These are phyloP conservation scores for Proteles cristata DNA, from an alignment of 2,113 vertebrate genomes.

Conservation along the genomic window DNA sequence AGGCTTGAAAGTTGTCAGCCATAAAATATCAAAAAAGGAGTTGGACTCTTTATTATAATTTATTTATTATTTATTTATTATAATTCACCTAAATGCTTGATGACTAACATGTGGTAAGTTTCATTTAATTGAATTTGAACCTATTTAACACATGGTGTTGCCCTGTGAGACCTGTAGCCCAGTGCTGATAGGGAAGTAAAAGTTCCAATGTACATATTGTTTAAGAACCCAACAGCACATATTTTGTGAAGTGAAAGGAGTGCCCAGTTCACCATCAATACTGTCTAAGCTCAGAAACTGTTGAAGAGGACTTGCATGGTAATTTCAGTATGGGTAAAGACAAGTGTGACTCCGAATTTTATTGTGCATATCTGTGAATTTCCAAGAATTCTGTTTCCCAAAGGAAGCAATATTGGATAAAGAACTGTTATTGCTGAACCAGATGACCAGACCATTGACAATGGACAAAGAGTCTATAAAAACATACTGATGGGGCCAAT, in stretches of 20 bases:
- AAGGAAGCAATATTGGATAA: neutral
- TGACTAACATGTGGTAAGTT: neutral
- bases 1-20: neutral
- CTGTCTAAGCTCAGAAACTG: neutral
- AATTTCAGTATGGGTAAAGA: neutral
- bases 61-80: too few relatives aligned
- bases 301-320: neutral
- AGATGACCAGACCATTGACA: neutral
- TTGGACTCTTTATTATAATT: neutral
- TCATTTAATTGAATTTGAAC: neutral
- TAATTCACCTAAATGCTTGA: neutral
- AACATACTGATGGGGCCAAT: neutral
- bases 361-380: neutral
- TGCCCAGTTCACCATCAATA: neutral
- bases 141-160: neutral
- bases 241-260: neutral
- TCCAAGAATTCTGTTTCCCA: neutral
- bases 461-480: neutral
- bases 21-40: neutral
- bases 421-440: neutral
- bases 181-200: neutral
- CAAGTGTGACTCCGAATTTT: neutral
- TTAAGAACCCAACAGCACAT: neutral
- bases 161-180: neutral
- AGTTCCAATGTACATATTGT: neutral